phyloP scores from a whole-genome alignment of 2,888 invertebrate genomes.

The Idaea biselata region DNA sequence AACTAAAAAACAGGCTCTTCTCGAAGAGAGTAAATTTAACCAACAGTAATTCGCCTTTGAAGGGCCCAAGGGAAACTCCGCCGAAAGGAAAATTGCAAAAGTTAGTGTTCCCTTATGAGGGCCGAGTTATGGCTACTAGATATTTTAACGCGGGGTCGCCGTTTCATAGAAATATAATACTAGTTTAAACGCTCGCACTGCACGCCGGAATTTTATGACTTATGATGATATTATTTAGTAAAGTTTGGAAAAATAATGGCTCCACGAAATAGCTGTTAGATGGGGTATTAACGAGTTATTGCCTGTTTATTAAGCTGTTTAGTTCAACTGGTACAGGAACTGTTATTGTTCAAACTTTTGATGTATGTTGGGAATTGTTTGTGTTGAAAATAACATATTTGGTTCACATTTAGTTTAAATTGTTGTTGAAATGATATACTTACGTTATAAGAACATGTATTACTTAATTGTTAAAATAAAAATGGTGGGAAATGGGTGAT shows the following conservation, averaged over 20 bases:
- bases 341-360: slow-evolving; percentile 12
- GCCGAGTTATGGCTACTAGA: slow-evolving; percentile 59
- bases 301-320: slow-evolving; percentile 19
- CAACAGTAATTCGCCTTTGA: slow-evolving; percentile 77
- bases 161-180: slow-evolving; percentile 29
- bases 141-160: slow-evolving; percentile 45
- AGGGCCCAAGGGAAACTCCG: slow-evolving; percentile 58
- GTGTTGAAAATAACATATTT: not conserved
- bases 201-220: slow-evolving; percentile 20
- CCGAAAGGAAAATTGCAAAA: slow-evolving; percentile 75
- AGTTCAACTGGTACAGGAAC: not conserved
- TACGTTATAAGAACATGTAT: not conserved
- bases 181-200: slow-evolving; percentile 33
- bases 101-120: slow-evolving; percentile 73
- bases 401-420: not conserved
- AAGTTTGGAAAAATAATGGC: slow-evolving; percentile 23
- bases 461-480: too few relatives aligned
- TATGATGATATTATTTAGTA: slow-evolving; percentile 22
- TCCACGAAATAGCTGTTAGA: slow-evolving; percentile 17
- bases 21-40: slow-evolving; percentile 76
- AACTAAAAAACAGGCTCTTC: slow-evolving; percentile 72
- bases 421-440: not conserved
- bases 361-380: slow-evolving; percentile 29
- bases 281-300: slow-evolving; percentile 19
- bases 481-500: too few relatives aligned